Evolutionary conservation across 2,113 vertebrate genomes (phyloP), one percentile per base, ranked within the genome.

Genomic region (Oplegnathus fasciatus): DNA sequence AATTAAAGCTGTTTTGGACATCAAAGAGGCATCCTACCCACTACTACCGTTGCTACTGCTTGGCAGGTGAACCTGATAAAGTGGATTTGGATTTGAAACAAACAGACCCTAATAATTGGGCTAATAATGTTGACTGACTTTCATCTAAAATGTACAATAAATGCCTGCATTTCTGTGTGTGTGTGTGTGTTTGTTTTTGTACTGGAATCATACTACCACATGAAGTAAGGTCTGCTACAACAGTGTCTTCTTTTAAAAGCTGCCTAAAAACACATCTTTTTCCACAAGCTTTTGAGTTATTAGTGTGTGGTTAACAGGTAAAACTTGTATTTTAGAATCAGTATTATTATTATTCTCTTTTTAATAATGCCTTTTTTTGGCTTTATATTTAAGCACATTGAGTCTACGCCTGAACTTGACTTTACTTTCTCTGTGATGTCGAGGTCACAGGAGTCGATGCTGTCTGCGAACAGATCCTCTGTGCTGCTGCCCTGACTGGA

Each of bases 401-500:
- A 37, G 6, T 6, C 34, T 37, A 37, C 3, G 34, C 6, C 34
- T 37, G 34, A 37, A 37, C 34, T 37, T 37, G 34, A 37, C 34
- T 37, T n/a, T 91, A 99, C 98, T 95, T 99, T 99, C 89, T 99
- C 98, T 0, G 97, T 97, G 93, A 99, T 98, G 93, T 99, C 98
- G 0, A 97, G 96, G 83, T 99, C 98, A 78, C 97, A 97, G 71
- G 97, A 98, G 94, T 99, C 98, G 15, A 99, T 97, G 92, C 97
- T 99, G 89, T 99, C 98, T 34, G 97, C 91, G 95, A 98, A 99
- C 89, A 99, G 91, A 82, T 99, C 98, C 93, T 99, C 98, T 0
- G 98, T 99, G 95, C 98, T 99, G 94, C 98, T 98, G 0, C 75
- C 85, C 82, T 97, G 97, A 69, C 97, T 98, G 93, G 97, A 99